phyloP scores from a whole-genome alignment of 1,140 invertebrate genomes.

The Hermetia illucens region DNA sequence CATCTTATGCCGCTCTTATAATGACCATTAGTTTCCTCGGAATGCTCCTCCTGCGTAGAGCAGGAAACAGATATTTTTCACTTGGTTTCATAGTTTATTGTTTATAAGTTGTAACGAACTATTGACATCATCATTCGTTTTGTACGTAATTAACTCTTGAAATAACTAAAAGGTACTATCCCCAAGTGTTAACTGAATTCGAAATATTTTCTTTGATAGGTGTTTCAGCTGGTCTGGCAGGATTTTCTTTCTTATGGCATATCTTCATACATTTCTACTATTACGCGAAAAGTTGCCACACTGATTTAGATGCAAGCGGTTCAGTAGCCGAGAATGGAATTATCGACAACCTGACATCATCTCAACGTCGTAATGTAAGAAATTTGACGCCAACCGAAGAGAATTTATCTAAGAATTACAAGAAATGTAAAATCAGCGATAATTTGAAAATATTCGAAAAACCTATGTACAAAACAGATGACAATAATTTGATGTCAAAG shows the following conservation, averaged over 20 bases:
- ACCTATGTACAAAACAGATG: slow-evolving; percentile 2
- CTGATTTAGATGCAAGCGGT: neutral
- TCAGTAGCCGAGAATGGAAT: neutral
- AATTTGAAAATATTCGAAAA: slow-evolving; percentile 4
- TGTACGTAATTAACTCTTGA: too few species aligned
- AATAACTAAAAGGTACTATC: too few species aligned
- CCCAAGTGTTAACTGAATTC: too few species aligned
- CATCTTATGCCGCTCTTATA: too few species aligned
- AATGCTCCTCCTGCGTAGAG: too few species aligned
- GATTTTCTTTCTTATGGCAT: slow-evolving; percentile 6
- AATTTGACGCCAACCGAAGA: neutral
- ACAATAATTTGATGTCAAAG: slow-evolving; percentile 3
- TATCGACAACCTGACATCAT: slow-evolving; percentile 3
- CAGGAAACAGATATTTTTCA: too few species aligned
- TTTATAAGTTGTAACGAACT: too few species aligned
- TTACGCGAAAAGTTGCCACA: neutral
- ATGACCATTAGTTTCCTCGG: too few species aligned
- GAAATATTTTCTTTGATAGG: slow-evolving; percentile 2
- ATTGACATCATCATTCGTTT: too few species aligned
- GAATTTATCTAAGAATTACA: neutral
- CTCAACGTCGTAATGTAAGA: neutral
- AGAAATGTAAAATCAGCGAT: neutral
- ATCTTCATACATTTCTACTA: slow-evolving; percentile 4
- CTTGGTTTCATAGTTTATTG: too few species aligned
- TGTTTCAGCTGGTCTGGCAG: slow-evolving; percentile 6